A percentile compares a stretch with the other conserved stretches of the same genome.
phyloP scores from a whole-genome alignment of 2,797 vertebrate genomes.

The Echiichthys vipera region DNA sequence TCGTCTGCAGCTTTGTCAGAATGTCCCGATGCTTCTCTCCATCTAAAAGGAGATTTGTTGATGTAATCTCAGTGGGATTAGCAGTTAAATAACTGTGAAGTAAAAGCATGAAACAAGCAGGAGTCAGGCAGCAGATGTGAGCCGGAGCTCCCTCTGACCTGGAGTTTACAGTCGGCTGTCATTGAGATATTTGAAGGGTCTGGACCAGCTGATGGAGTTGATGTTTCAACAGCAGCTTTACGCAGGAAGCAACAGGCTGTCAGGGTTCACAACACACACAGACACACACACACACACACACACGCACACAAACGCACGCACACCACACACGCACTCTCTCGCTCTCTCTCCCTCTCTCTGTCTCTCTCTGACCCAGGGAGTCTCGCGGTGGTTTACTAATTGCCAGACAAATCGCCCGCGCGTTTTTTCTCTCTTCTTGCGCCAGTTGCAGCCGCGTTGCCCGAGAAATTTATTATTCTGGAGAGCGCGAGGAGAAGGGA shows the following conservation, averaged over 20 bases:
- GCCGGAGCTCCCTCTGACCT: not conserved
- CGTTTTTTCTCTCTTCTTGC: constrained; percentile 23
- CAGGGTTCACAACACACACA: not conserved
- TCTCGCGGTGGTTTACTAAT: constrained; percentile 82
- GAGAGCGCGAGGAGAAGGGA: constrained; percentile 75
- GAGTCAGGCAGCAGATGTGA: constrained; percentile 14
- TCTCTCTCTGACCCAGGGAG: constrained; percentile 58
- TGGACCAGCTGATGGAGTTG: constrained; percentile 44
- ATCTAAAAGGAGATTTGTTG: not conserved
- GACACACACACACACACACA: not conserved
- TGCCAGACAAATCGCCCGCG: constrained; percentile 82
- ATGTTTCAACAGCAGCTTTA: constrained; percentile 50
- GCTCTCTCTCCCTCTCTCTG: constrained; percentile 17
- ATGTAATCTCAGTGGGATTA: constrained; percentile 36
- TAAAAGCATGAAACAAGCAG: constrained; percentile 4
- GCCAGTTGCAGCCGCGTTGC: constrained; percentile 55
- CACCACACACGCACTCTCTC: constrained; percentile 13
- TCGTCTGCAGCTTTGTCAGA: constrained; percentile 12
- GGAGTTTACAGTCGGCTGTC: constrained; percentile 15
- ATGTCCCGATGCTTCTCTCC: not conserved
- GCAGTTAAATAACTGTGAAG: constrained; percentile 37
- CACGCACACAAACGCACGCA: constrained; percentile 4
- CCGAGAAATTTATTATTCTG: constrained; percentile 82
- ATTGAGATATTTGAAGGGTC: constrained; percentile 9
- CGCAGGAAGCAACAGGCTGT: constrained; percentile 31